Percentiles rank a stretch among this genome's conserved stretches.
phyloP scores from a whole-genome alignment of 2,113 vertebrate genomes.

The Phodopus roborovskii region DNA sequence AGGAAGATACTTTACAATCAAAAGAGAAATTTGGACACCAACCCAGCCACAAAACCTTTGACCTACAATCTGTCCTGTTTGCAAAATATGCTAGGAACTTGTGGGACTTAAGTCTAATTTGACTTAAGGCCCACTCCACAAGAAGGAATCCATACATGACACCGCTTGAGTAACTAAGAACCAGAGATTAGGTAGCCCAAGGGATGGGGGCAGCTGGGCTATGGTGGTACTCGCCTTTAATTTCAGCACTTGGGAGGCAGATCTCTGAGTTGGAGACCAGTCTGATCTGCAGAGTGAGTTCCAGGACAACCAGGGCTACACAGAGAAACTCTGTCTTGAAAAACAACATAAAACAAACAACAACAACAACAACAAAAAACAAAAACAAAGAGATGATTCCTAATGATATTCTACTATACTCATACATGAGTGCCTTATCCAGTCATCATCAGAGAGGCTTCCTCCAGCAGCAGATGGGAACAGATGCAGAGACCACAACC shows the following conservation, averaged over 20 bases:
- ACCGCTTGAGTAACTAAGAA: background rate
- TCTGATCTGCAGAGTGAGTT: background rate
- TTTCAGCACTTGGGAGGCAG: background rate
- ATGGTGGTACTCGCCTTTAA: background rate
- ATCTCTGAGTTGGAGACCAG: background rate
- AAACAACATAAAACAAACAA: background rate
- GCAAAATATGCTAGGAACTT: background rate
- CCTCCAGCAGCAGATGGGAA: background rate
- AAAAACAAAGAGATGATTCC: background rate
- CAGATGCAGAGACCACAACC: background rate
- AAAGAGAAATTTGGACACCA: background rate
- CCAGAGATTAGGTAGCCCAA: background rate
- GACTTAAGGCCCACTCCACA: background rate
- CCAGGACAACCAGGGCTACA: background rate
- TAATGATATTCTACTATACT: background rate
- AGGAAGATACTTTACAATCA: background rate
- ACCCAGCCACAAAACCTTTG: background rate
- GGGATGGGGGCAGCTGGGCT: background rate
- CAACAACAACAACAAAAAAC: background rate
- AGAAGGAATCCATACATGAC: background rate
- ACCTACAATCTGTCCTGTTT: background rate
- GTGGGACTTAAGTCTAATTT: background rate
- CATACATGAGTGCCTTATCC: background rate
- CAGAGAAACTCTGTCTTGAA: background rate
- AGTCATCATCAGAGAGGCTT: background rate